Base-by-base conservation (phyloP, 1,140 invertebrate genomes). In the Zaprionus taronus region DNA sequence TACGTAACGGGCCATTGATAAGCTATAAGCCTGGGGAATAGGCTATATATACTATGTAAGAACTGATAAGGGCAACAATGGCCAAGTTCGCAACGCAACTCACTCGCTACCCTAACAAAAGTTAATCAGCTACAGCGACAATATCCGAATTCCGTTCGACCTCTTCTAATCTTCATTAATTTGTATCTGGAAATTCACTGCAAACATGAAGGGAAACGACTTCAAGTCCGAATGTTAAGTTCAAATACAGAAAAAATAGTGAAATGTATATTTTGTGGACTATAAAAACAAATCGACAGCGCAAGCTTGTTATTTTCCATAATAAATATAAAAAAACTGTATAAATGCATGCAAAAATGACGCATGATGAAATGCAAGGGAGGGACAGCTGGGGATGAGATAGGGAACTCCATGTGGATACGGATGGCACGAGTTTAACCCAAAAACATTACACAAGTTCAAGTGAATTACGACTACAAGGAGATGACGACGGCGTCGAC, bases 361-460 rank as follows among this genome's bases (percentile, higher is more conserved):
- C 47, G 71, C 71, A 51, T 55, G 49, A 57, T 56, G 20, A 68
- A 66, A 36, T 34, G 38, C 41, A 28, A 41, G 36, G 49, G 17
- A 22, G 9, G 20, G 26, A 34, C 2, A 11, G 28, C 28, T 11
- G 6, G 36, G 11, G 60, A 20, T 24, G 17, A 2, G 24, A 61
- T 9, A 24, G 36, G 44, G 28, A n/a, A 57, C 51, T 44, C 17
- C 20, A 31, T 41, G 36, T 55, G 67, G 47, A 61, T 80, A 56
- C 56, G 58, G 11, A 60, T 55, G 60, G 44, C 64, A 77, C 65
- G 73, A 72, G 60, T 69, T 79, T 66, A 57, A 80, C 71, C 60
- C 62, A 72, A 83, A 80, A 84, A 57, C 80, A 90, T 89, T 78
- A 85, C 81, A 81, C 85, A 85, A 89, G 81, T 90, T 89, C 79